Percentiles rank a stretch among this genome's conserved stretches.
phyloP scores from a whole-genome alignment of 2,888 invertebrate species.

The Apodemia hepburni region DNA sequence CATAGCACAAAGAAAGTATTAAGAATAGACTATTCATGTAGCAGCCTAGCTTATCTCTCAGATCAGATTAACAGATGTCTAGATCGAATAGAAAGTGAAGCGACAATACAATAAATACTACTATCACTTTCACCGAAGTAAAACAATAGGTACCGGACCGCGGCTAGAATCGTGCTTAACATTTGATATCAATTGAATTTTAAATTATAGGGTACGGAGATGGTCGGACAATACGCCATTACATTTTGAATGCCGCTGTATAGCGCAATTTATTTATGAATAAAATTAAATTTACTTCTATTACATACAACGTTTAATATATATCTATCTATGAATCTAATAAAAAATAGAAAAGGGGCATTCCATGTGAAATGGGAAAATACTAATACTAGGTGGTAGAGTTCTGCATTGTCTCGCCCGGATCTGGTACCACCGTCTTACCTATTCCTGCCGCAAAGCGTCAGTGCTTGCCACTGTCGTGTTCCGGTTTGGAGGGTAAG shows the following conservation, averaged over 20 bases:
- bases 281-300: background rate
- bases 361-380: no score
- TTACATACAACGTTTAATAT: no score
- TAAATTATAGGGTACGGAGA: conserved; percentile 1
- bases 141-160: conserved; percentile 4
- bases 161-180: conserved; percentile 8
- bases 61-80: conserved; percentile 8
- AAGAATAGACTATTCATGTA: background rate
- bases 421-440: no score
- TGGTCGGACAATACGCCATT: background rate
- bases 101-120: conserved; percentile 10
- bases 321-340: no score
- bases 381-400: no score
- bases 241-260: background rate
- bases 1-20: background rate
- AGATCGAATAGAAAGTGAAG: conserved; percentile 9
- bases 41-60: conserved; percentile 5
- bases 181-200: conserved; percentile 11
- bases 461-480: no score
- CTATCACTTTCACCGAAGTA: conserved; percentile 13
- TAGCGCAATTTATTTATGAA: background rate
- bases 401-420: no score
- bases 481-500: no score
- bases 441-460: no score
- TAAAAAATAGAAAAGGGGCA: no score